Conservation (phyloP, 2,888 invertebrate genomes). For the Seira sanloemensis region DNA sequence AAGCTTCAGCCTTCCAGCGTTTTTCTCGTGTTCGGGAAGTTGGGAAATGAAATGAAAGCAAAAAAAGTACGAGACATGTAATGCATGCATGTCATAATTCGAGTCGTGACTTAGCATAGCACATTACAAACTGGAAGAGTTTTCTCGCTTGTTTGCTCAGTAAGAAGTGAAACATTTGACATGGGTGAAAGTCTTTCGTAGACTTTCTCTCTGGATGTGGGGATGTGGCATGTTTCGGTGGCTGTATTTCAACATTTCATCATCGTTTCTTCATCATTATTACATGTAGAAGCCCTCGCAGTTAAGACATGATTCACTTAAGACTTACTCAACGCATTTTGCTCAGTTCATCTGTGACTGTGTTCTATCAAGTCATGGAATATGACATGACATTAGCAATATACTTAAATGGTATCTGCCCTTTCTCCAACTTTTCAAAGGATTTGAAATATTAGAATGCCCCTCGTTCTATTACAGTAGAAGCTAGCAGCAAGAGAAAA, state of each 20-base stretch:
- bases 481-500: too few species aligned
- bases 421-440: constrained; percentile 24
- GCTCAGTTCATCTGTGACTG: constrained; percentile 14
- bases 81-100: not conserved
- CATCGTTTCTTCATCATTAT: constrained; percentile 36
- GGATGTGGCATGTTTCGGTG: not conserved
- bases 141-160: not conserved
- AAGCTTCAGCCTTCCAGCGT: constrained; percentile 9
- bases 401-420: not conserved
- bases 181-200: not conserved
- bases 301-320: constrained; percentile 52
- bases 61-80: not conserved
- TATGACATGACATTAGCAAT: not conserved
- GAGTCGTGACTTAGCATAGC: not conserved
- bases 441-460: constrained; percentile 71
- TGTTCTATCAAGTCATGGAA: constrained; percentile 25
- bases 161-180: not conserved
- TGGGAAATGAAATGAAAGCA: not conserved
- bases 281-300: not conserved
- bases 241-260: constrained; percentile 1
- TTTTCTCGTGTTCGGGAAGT: not conserved
- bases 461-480: not conserved
- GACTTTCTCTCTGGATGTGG: not conserved
- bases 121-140: not conserved
- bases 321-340: too few species aligned